These are phyloP conservation scores for Dendroctonus ponderosae DNA, from an alignment of 1,140 invertebrate species.

Conservation along the genomic window DNA sequence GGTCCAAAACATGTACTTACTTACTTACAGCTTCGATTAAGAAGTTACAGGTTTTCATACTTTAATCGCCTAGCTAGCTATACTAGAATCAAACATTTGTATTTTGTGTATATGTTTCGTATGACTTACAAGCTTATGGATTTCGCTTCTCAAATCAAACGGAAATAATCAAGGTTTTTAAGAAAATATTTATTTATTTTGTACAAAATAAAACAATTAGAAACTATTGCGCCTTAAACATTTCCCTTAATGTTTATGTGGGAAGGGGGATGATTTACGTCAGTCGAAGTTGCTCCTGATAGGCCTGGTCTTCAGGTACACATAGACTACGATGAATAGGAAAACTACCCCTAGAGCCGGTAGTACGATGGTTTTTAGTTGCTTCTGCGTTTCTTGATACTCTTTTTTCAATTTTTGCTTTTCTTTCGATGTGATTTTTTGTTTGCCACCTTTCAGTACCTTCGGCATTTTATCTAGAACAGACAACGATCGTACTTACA, in stretches of 20 bases:
- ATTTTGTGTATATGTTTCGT: conserved; percentile 40
- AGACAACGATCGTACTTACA: too few relatives aligned
- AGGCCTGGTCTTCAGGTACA: conserved; percentile 76
- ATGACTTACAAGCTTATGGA: conserved; percentile 15
- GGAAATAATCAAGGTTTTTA: conserved; percentile 26
- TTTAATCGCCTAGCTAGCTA: conserved; percentile 18
- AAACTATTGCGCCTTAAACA: not conserved
- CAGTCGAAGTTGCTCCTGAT: conserved; percentile 35
- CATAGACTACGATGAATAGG: conserved; percentile 70
- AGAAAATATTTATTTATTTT: conserved; percentile 37
- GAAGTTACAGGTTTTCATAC: conserved; percentile 14
- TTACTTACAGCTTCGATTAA: not conserved
- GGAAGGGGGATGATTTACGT: not conserved
- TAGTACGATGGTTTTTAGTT: conserved; percentile 72
- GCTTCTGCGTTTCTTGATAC: conserved; percentile 73
- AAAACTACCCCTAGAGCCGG: conserved; percentile 68
- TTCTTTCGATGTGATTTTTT: conserved; percentile 80
- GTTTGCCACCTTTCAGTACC: conserved; percentile 71
- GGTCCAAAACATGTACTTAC: conserved; percentile 10
- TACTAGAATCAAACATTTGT: conserved; percentile 12
- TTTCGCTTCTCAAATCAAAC: not conserved
- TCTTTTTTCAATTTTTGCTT: conserved; percentile 80
- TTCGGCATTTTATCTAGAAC: conserved; percentile 42
- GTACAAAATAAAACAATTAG: conserved; percentile 35
- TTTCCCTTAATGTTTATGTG: too few relatives aligned